These are phyloP conservation scores for Bombus picipes DNA, from an alignment of 1,140 invertebrate genomes.

Conservation along the genomic window DNA sequence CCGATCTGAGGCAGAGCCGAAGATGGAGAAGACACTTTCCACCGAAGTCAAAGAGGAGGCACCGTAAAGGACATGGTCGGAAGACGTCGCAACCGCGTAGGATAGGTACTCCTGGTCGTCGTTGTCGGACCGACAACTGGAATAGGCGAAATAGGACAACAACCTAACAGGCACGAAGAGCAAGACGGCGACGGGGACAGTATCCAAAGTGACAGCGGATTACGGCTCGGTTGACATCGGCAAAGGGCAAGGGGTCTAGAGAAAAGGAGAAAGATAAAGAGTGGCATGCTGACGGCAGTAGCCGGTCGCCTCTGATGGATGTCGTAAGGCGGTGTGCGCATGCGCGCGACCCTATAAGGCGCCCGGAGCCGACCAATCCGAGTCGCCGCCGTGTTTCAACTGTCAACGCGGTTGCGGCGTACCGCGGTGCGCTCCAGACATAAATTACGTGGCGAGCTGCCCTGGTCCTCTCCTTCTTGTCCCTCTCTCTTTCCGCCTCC, in stretches of 20 bases:
- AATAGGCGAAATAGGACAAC: conserved; percentile 56
- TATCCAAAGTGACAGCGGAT: conserved; percentile 52
- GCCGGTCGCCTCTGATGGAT: conserved; percentile 75
- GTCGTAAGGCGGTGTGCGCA: conserved; percentile 75
- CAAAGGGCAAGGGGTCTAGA: conserved; percentile 48
- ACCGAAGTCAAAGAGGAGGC: conserved; percentile 18
- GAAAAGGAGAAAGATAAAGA: conserved; percentile 63
- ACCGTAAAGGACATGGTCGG: conserved; percentile 42
- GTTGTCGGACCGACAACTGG: conserved; percentile 2
- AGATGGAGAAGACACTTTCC: conserved; percentile 48
- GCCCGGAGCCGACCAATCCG: conserved; percentile 76
- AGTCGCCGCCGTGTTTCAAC: conserved; percentile 78
- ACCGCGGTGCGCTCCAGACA: conserved; percentile 63
- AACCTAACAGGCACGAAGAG: conserved; percentile 10
- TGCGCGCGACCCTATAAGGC: conserved; percentile 81
- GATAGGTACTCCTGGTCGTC: not conserved
- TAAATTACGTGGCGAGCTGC: conserved; percentile 75
- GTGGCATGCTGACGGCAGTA: conserved; percentile 68
- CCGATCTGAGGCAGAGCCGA: not conserved
- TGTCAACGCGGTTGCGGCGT: conserved; percentile 77
- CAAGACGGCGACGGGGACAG: conserved; percentile 5
- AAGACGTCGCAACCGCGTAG: conserved; percentile 15
- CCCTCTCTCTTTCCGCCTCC: conserved; percentile 14
- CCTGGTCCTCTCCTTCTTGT: conserved; percentile 43
- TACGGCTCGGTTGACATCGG: conserved; percentile 57